phyloP scores from a whole-genome alignment of 2,888 invertebrate genomes.

The Apeira syringaria region DNA sequence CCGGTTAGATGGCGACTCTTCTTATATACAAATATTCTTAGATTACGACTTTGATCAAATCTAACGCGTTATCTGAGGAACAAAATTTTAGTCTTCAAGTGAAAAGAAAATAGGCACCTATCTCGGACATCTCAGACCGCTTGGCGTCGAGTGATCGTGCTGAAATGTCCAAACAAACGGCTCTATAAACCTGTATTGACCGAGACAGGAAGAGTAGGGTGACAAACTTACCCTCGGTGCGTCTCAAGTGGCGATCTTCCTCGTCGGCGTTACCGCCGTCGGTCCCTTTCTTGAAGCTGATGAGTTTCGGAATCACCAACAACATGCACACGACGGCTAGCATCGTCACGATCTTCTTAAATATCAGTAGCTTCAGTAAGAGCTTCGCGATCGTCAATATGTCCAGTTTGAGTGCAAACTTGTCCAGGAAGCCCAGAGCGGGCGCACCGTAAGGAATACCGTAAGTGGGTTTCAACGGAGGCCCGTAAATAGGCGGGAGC shows the following conservation, averaged over 20 bases:
- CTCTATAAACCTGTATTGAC: no score
- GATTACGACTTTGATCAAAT: no score
- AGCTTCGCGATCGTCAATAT: conserved; percentile 89
- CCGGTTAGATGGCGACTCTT: no score
- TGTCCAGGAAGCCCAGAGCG: conserved; percentile 83
- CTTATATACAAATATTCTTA: no score
- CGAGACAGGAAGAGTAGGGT: no score
- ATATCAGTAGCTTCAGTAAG: conserved; percentile 89
- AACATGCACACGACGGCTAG: conserved; percentile 89
- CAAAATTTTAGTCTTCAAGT: no score
- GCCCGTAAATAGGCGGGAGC: conserved; percentile 56
- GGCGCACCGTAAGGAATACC: conserved; percentile 83
- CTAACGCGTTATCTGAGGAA: no score
- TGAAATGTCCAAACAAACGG: no score
- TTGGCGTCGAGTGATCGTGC: no score
- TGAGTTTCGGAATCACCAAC: conserved; percentile 89
- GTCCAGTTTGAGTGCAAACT: conserved; percentile 88
- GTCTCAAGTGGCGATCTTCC: conserved; percentile 58
- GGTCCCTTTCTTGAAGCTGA: conserved; percentile 71
- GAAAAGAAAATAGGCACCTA: no score
- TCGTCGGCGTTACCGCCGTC: conserved; percentile 53
- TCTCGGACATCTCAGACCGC: no score
- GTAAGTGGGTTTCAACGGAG: conserved; percentile 72
- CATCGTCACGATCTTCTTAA: conserved; percentile 92
- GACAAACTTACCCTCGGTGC: conserved; percentile 51